Evolutionary conservation across 2,797 vertebrate species (phyloP).

Genomic region (Phrynocephalus forsythii): DNA sequence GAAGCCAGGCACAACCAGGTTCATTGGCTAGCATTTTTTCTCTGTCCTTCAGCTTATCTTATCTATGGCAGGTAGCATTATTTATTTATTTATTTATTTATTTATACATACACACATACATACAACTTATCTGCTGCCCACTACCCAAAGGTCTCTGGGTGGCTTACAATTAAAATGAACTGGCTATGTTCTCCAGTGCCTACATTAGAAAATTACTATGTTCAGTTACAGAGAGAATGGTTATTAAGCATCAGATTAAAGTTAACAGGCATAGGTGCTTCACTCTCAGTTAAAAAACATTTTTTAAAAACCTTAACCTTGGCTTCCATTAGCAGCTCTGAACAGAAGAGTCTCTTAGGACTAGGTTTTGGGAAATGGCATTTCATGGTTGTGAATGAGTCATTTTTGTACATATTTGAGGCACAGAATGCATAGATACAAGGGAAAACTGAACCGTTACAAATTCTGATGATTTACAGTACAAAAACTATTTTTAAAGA

Average conservation of each 20-base stretch:
- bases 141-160: no score
- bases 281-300: not conserved
- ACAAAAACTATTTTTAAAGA: not conserved
- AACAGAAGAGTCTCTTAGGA: not conserved
- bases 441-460: not conserved
- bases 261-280: not conserved
- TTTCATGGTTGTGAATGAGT: not conserved
- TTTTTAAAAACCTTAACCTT: no score
- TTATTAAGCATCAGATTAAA: not conserved
- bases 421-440: not conserved
- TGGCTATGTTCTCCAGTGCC: not conserved
- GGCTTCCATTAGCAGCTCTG: not conserved
- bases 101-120: no score
- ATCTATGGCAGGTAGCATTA: no score
- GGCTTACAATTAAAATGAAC: no score
- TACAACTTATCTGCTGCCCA: no score
- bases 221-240: not conserved
- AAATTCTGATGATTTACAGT: not conserved
- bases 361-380: not conserved
- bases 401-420: not conserved
- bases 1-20: no score
- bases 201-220: not conserved
- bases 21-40: no score
- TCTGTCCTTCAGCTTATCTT: no score
- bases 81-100: no score